Conservation (phyloP, 2,888 invertebrate genomes). For the Ornithoptera priamus region DNA sequence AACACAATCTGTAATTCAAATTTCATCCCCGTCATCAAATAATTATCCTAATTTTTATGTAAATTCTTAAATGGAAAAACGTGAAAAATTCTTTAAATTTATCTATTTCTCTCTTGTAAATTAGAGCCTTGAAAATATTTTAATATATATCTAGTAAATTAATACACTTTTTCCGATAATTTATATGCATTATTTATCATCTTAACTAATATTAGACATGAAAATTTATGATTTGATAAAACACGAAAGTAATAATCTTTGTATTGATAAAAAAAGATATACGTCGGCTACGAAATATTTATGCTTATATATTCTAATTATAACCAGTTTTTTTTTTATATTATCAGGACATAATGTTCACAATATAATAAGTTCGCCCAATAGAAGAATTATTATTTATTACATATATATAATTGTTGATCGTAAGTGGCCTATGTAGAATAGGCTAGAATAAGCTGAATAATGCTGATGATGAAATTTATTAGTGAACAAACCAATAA, state of each 20-base stretch:
- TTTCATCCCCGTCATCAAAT: too few species aligned
- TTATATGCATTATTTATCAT: not conserved
- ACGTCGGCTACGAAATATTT: not conserved
- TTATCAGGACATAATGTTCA: too few species aligned
- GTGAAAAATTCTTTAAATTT: too few species aligned
- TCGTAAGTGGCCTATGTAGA: too few species aligned
- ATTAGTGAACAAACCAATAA: too few species aligned
- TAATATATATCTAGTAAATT: not conserved
- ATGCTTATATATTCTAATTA: not conserved
- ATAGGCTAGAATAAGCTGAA: too few species aligned
- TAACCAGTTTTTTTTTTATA: not conserved
- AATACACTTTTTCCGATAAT: not conserved
- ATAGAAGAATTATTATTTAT: not conserved
- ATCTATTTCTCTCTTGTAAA: too few species aligned
- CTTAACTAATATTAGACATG: not conserved
- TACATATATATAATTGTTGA: too few species aligned
- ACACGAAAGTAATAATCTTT: not conserved
- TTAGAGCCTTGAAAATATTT: not conserved
- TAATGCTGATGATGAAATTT: too few species aligned
- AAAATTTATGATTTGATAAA: slow-evolving; percentile 1
- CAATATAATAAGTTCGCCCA: not conserved
- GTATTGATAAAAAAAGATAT: not conserved
- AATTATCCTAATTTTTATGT: too few species aligned
- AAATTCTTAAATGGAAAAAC: too few species aligned
- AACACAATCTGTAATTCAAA: too few species aligned